Base-by-base conservation (phyloP, 2,888 invertebrate genomes). In the Willowsia nigromaculata region DNA sequence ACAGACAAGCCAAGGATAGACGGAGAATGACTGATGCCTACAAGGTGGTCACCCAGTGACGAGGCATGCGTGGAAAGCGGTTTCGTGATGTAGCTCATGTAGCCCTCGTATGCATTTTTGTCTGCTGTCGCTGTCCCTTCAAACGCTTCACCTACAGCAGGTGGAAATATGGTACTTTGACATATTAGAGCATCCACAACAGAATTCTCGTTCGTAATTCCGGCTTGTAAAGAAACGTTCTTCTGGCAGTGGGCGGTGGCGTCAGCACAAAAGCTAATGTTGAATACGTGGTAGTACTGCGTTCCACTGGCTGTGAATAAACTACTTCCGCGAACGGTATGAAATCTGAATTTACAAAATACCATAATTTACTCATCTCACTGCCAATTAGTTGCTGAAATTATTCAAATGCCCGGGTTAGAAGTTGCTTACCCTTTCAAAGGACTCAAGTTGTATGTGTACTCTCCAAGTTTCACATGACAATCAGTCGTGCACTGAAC, bases 221-320 rank as follows among this genome's bases (percentile, higher is more conserved):
- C 92, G 37, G 88, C 88, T 86, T 93, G 93, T 81, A 93, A 92
- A 0, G 94, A 93, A 1, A 95, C 94, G 90, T 95, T 95, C 91
- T 95, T 95, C 76, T 93, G 91, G 92, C 95, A 95, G 6, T 93
- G 92, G 7, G 93, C 93, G 59, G 93, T 93, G n/a, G 93, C 90
- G 43, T 93, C 93, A 9, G 94, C 94, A 93, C 95, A 95, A 27
- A 95, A 93, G 78, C 94, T 94, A 53, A 95, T 94, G 93, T 95
- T 95, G 37, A 91, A 91, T 7, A 90, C 93, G 92, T 95, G 95
- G 92, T 94, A 95, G 92, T 95, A 95, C 93, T 94, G 94, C 27
- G 94, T 95, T n/a, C 95, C 95, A 91, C 94, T 94, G 0, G 94
- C 94, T 6, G 94, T 94, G 90, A 94, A 94, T 47, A 94, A 92